Base-by-base conservation (phyloP, 2,888 invertebrate species). In the Eledone cirrhosa region DNA sequence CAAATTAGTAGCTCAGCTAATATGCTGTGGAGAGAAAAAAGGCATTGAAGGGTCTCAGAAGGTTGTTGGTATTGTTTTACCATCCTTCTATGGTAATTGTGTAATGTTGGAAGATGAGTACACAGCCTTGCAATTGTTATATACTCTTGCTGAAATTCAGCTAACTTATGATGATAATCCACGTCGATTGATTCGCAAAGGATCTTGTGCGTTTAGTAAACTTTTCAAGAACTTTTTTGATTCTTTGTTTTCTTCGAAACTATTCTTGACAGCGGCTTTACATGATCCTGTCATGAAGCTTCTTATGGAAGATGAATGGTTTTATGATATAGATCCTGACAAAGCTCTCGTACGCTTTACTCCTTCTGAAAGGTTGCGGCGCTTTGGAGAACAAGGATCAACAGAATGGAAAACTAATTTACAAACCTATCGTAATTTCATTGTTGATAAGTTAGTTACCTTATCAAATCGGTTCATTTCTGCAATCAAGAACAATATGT, bases 231-330 rank as follows among this genome's bases (percentile, higher is more conserved):
- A 95, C 78, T 95, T 97, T 88, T 95, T 95, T 78, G 98, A 98
- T 88, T 95, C 95, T 0, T 93, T 97, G 85, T 95, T 96, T 85
- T 95, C 97, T 0, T 96, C 97, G 0, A 95, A 97, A 85, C 94
- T 97, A 86, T 99, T 98, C 92, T 93, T 99, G 31, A 95, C 97
- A 3, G 96, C 97, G 1, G 96, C 97, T 0, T 92, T 99, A 19
- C 95, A 97, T 90, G 94, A 94, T 72, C 97, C 99, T 0, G 95
- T 99, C 77, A 95, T 98, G 94, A 88, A 95, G 78, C 93, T 98
- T 72, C 92, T 99, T 63, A 95, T 95, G 90, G 96, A 96, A 85
- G 96, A 96, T 88, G 97, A 98, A 89, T 94, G 94, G 91, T 96
- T 95, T 91, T 93, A 98, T 78, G 98, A 98, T 89, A 94, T 97